Percentiles rank a stretch among this genome's conserved stretches.
Evolutionary conservation across 2,888 invertebrate species (phyloP).

Genomic region (Brachyopa scutellaris): DNA sequence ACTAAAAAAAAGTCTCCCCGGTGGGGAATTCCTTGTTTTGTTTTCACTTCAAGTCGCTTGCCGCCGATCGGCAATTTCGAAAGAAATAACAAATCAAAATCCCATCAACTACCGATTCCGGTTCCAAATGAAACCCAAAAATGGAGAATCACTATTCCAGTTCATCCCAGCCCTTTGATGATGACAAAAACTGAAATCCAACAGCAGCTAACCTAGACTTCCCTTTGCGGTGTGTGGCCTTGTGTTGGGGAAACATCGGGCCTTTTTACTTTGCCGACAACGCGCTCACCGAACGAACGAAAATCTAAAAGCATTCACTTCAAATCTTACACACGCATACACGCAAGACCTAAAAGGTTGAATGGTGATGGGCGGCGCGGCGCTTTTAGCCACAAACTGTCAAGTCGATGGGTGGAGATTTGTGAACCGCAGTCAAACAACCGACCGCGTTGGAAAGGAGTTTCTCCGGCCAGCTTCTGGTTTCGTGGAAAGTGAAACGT

Average conservation of each 20-base stretch:
- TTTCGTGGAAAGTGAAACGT: conserved; percentile 62
- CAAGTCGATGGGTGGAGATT: conserved; percentile 39
- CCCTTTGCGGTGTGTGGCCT: conserved; percentile 21
- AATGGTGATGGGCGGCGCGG: conserved; percentile 10
- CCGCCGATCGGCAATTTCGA: conserved; percentile 22
- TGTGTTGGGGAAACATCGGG: conserved; percentile 54
- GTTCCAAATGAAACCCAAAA: conserved; percentile 15
- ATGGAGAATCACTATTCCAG: conserved; percentile 36
- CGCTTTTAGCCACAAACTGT: conserved; percentile 37
- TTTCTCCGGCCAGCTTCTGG: conserved; percentile 27
- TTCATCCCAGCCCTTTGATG: conserved; percentile 59
- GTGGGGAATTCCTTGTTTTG: conserved; percentile 26
- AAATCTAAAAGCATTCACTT: conserved; percentile 45
- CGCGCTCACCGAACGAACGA: conserved; percentile 3
- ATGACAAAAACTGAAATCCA: conserved; percentile 45
- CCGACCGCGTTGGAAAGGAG: conserved; percentile 22
- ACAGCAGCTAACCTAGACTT: conserved; percentile 30
- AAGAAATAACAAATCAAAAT: conserved; percentile 58
- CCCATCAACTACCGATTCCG: conserved; percentile 43
- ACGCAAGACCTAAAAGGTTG: conserved; percentile 20
- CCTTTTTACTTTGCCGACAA: conserved; percentile 63
- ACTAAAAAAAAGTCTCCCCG: background rate
- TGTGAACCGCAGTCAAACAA: conserved; percentile 34
- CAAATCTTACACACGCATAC: conserved; percentile 1
- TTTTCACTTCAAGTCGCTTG: conserved; percentile 40